Base-by-base conservation (phyloP, 2,113 vertebrate genomes). In the Amia ocellicauda region DNA sequence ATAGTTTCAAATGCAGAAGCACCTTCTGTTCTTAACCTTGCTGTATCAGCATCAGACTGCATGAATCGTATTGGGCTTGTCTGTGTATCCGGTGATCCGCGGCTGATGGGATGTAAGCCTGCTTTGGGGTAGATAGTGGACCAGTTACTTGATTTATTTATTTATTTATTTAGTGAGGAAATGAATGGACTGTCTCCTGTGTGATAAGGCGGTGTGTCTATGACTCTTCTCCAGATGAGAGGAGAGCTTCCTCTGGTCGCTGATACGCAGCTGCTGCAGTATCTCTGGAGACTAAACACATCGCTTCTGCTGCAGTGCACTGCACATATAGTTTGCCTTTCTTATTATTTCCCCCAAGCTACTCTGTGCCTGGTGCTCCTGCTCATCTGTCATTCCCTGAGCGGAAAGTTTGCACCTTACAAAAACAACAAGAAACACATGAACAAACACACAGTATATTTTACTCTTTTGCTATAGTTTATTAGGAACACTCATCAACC, bases 271-370 rank as follows among this genome's bases (percentile, higher is more conserved):
- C 58, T 47, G 58, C 7, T 17, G 24, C 16, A 23, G 10, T 17
- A 41, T 51, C 17, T 7, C 28, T 22, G 45, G 45, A 29, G 45
- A 50, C 27, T 22, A 7, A 10, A 56, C 42, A 23, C 47, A 58
- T 51, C 19, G 54, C 43, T 51, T 51, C 43, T 43, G 55, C 63
- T 58, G 22, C 20, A 26, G 27, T 58, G 45, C 20, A 29, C 26
- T 51, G 54, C 45, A 58, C 58, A 66, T 58, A 66, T 50, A 66
- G 43, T 19, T 47, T 36, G 41, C 54, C 27, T 41, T 26, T 13
- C 43, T 45, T 66, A 27, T 51, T 24, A 9, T 27, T 58, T n/a
- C 55, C 54, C 52, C 52, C 42, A n/a, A 55, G 5, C 41, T 49
- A 42, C 43, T 29, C 47, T 27, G 47, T 64, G n/a, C 63, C 52